Conservation (phyloP, 1,140 invertebrate species). For the Pseudomyrmex cubaensis region DNA sequence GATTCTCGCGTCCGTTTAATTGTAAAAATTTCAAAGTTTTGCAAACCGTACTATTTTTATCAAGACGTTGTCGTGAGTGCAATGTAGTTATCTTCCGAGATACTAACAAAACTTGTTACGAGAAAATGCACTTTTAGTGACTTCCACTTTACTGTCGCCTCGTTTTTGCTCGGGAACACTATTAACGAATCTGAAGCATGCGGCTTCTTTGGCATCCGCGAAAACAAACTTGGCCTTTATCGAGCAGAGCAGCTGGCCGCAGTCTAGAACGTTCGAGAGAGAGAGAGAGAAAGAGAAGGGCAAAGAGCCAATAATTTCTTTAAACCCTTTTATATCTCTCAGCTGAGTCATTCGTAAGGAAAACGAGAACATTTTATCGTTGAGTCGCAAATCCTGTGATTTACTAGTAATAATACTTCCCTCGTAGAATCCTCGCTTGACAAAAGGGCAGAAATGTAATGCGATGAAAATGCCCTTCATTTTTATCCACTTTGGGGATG, state of each 20-base stretch:
- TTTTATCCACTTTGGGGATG: neutral
- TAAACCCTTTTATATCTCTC: conserved; percentile 13
- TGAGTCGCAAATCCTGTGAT: neutral
- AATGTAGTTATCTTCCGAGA: conserved; percentile 1
- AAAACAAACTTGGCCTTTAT: conserved; percentile 34
- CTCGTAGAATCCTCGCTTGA: conserved; percentile 3
- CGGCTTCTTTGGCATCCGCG: conserved; percentile 27
- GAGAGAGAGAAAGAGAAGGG: too few relatives aligned
- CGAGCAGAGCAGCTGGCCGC: neutral
- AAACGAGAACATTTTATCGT: conserved; percentile 2
- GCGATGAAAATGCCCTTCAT: neutral
- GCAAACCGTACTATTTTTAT: conserved; percentile 2
- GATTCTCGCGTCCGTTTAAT: neutral
- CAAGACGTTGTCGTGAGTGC: neutral
- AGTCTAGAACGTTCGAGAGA: neutral
- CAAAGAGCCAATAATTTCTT: conserved; percentile 29
- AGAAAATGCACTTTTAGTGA: conserved; percentile 55
- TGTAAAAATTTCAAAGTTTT: conserved; percentile 12
- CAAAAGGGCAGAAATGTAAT: conserved; percentile 10
- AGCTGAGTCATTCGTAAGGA: neutral
- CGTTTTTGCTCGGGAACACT: conserved; percentile 13
- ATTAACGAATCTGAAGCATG: conserved; percentile 40
- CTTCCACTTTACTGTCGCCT: conserved; percentile 21
- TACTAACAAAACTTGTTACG: conserved; percentile 45
- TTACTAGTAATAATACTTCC: neutral